phyloP scores from a whole-genome alignment of 1,140 invertebrate genomes.

The Bombus impatiens region DNA sequence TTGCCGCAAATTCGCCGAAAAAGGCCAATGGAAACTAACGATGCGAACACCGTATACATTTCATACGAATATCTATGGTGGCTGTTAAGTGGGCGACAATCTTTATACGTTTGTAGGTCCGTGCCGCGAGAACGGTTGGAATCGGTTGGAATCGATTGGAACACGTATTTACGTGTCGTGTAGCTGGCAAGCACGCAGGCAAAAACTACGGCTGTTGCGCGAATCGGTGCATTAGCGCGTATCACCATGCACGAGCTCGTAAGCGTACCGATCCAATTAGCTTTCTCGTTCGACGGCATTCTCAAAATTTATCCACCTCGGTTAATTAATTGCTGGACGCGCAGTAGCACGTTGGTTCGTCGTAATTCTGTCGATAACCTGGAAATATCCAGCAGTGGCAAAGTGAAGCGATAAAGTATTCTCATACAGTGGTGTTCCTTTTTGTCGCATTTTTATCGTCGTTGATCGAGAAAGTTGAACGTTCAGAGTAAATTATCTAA shows the following conservation, averaged over 20 bases:
- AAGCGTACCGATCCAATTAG: not conserved
- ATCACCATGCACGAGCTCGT: too few relatives aligned
- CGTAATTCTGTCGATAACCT: not conserved
- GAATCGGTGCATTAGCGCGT: too few relatives aligned
- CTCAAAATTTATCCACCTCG: not conserved
- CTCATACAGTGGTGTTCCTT: too few relatives aligned
- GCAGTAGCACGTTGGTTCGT: not conserved
- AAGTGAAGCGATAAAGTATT: too few relatives aligned
- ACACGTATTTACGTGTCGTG: slow-evolving; percentile 17
- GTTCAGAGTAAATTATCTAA: too few relatives aligned
- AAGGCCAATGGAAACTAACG: too few relatives aligned
- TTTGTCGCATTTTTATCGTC: too few relatives aligned
- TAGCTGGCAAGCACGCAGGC: not conserved
- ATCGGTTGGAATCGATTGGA: not conserved
- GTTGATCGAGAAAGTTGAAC: too few relatives aligned
- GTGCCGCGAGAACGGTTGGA: not conserved
- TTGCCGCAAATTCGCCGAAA: too few relatives aligned
- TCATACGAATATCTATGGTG: too few relatives aligned
- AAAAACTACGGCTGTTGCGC: slow-evolving; percentile 13
- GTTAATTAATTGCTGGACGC: slow-evolving; percentile 10
- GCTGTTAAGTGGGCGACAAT: not conserved
- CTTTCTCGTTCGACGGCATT: slow-evolving; percentile 22
- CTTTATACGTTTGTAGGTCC: not conserved
- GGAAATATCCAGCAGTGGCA: not conserved
- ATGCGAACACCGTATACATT: too few relatives aligned